Evolutionary conservation across 2,797 vertebrate species (phyloP).

Genomic region (Xenentodon cancila): DNA sequence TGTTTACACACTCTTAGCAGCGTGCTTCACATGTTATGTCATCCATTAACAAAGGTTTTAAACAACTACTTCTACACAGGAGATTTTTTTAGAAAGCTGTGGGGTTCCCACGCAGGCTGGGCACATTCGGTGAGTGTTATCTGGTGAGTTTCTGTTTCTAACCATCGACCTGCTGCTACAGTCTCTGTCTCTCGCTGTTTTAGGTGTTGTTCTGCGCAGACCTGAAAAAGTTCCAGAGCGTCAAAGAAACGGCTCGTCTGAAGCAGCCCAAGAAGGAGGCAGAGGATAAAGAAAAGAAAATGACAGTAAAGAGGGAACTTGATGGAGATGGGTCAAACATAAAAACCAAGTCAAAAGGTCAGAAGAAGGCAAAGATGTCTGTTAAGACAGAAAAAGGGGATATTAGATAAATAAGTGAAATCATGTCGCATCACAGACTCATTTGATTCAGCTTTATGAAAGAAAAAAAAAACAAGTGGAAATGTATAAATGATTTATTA

Average conservation of each 20-base stretch:
- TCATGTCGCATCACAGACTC: neutral
- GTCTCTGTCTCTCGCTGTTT: constrained; percentile 17
- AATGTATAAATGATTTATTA: neutral
- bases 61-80: constrained; percentile 74
- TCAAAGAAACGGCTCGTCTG: constrained; percentile 50
- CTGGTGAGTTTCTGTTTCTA: neutral
- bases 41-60: constrained; percentile 2
- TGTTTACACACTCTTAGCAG: constrained; percentile 5
- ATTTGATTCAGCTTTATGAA: neutral
- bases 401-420: constrained; percentile 40
- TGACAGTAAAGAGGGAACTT: constrained; percentile 44
- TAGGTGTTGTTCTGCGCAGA: constrained; percentile 96
- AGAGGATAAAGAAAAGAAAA: constrained; percentile 34
- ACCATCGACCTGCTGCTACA: constrained; percentile 4
- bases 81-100: constrained; percentile 86
- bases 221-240: constrained; percentile 85
- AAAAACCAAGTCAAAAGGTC: constrained; percentile 22
- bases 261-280: constrained; percentile 59
- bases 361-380: constrained; percentile 40
- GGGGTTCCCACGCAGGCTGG: constrained; percentile 92
- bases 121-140: constrained; percentile 82
- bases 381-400: constrained; percentile 45
- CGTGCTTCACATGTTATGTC: neutral
- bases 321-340: constrained; percentile 10
- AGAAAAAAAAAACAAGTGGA: too few relatives aligned